Conservation (phyloP, 2,797 vertebrate genomes). For the Poeciliopsis paucimaculata region DNA sequence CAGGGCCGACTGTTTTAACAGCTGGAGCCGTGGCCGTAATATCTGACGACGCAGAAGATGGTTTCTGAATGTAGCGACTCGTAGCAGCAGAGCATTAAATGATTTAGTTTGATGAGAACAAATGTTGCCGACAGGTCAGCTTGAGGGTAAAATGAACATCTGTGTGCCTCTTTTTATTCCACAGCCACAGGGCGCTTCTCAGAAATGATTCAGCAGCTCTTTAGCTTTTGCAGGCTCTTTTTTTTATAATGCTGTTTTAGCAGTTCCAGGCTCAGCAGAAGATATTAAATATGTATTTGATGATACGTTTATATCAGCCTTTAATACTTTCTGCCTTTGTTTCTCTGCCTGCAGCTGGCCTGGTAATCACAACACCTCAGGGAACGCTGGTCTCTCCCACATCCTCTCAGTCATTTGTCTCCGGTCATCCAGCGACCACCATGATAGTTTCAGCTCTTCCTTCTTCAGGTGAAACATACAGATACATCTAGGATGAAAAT, state of each 20-base stretch:
- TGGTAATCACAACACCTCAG: slow-evolving; percentile 95
- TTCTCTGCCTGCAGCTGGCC: slow-evolving; percentile 84
- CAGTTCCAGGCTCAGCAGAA: slow-evolving; percentile 8
- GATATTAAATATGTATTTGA: not conserved
- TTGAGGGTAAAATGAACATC: slow-evolving; percentile 22
- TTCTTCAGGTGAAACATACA: slow-evolving; percentile 78
- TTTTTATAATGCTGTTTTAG: slow-evolving; percentile 2
- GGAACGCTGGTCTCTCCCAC: slow-evolving; percentile 93
- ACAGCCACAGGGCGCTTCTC: slow-evolving; percentile 29
- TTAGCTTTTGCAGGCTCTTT: not conserved
- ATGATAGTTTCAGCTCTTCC: slow-evolving; percentile 95
- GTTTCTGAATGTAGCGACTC: slow-evolving; percentile 7
- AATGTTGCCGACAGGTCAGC: slow-evolving; percentile 16
- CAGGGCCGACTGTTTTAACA: not conserved
- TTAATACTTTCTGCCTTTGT: not conserved
- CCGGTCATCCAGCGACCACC: slow-evolving; percentile 82
- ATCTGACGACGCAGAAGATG: slow-evolving; percentile 2
- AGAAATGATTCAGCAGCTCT: slow-evolving; percentile 6
- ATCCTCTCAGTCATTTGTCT: slow-evolving; percentile 90
- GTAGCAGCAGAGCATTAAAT: slow-evolving; percentile 12
- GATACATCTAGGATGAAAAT: not conserved
- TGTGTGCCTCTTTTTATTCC: slow-evolving; percentile 15
- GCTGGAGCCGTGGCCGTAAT: not conserved
- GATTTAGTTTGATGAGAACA: slow-evolving; percentile 23
- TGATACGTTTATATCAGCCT: not conserved